Conservation (phyloP, 1,140 invertebrate genomes). For the Halictus rubicundus region DNA sequence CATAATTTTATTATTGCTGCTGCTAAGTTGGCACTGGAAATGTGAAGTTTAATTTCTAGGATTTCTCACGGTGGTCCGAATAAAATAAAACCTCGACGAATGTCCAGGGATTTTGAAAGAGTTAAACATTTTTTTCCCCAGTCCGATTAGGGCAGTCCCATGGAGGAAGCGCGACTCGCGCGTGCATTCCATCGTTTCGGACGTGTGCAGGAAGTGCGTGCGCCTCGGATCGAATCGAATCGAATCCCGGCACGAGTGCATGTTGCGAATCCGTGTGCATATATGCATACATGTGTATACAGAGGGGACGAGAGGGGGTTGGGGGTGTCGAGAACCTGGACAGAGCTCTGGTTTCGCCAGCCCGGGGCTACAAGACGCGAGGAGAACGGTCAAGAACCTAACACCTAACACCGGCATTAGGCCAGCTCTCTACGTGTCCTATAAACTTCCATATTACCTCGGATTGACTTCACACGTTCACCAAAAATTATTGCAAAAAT, state of each 20-base stretch:
- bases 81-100: too few relatives aligned
- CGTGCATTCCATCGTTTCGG: slow-evolving; percentile 40
- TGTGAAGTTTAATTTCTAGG: too few relatives aligned
- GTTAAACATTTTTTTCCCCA: neutral
- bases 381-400: slow-evolving; percentile 64
- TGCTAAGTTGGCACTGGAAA: too few relatives aligned
- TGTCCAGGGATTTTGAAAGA: neutral
- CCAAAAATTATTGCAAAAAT: too few relatives aligned
- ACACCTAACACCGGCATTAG: slow-evolving; percentile 62
- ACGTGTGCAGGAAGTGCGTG: slow-evolving; percentile 44
- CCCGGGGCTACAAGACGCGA: slow-evolving; percentile 53
- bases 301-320: slow-evolving; percentile 8
- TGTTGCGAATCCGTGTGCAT: slow-evolving; percentile 15
- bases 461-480: neutral
- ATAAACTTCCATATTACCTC: slow-evolving; percentile 40
- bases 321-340: slow-evolving; percentile 20
- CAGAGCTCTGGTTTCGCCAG: slow-evolving; percentile 66
- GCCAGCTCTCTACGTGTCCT: slow-evolving; percentile 34
- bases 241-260: slow-evolving; percentile 29
- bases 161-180: slow-evolving; percentile 36
- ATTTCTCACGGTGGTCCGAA: too few relatives aligned
- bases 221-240: slow-evolving; percentile 23
- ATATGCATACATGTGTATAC: neutral
- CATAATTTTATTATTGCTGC: too few relatives aligned
- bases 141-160: neutral